Base-by-base conservation (phyloP, 2,888 invertebrate species). In the Pterostichus madidus region DNA sequence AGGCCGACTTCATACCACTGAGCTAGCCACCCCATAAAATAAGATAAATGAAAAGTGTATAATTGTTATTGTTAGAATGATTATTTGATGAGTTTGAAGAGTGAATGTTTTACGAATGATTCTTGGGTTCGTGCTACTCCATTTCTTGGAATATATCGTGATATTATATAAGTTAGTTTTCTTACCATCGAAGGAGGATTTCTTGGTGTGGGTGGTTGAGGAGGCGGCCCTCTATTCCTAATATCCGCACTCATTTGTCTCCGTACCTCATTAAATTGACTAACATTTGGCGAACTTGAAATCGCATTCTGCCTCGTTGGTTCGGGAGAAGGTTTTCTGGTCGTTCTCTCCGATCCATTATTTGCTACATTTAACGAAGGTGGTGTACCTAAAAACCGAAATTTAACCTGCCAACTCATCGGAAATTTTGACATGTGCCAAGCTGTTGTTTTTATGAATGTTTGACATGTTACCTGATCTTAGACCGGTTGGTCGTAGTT, bases 141-240 rank as follows among this genome's bases (percentile, higher is more conserved):
- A n/a, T n/a, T n/a, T n/a, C n/a, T n/a, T n/a, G n/a, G n/a, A n/a
- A n/a, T n/a, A n/a, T n/a, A n/a, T n/a, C n/a, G n/a, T n/a, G n/a
- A n/a, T n/a, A n/a, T n/a, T n/a, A n/a, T 49, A 49, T 10, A 49
- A 3, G 4, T 49, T n/a, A 10, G 3, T n/a, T n/a, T 49, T 44
- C 75, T 81, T 61, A 81, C 81, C 81, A 61, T 24, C 8, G 17
- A 17, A n/a, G 10, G 73, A 7, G 56, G 17, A 49, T 79, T 75
- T 44, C 81, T 15, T 5, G 46, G 93, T 75, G 94, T 93, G 81
- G 96, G 96, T 31, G 96, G 95, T 85, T 95, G 94, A 10, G 97
- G 97, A 39, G 97, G 97, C 39, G 96, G 96, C 61, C 96, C 96
- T 86, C 96, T 92, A 85, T 92, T 92, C 85, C 89, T 90, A 80